A percentile compares a stretch with the other conserved stretches of the same genome.
These are phyloP conservation scores for Pitangus sulphuratus DNA, from an alignment of 2,797 vertebrate species.

Conservation along the genomic window DNA sequence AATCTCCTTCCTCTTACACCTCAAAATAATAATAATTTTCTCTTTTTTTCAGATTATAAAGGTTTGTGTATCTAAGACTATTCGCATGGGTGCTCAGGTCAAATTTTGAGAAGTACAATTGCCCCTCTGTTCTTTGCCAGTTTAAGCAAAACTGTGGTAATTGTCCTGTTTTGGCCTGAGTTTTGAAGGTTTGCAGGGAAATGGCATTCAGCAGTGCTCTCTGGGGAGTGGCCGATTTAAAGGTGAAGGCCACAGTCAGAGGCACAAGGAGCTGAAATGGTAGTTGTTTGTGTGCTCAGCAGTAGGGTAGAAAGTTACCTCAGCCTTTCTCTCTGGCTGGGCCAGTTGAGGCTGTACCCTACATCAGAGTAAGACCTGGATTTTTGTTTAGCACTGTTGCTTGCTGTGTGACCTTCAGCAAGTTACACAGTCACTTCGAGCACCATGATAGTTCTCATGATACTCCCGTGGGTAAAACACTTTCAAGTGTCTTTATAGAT, in stretches of 20 bases:
- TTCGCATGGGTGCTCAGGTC: neutral
- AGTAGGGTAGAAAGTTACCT: neutral
- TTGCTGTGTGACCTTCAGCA: neutral
- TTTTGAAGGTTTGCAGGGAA: constrained; percentile 7
- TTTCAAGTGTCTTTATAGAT: neutral
- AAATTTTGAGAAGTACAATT: constrained; percentile 32
- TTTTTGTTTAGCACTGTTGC: neutral
- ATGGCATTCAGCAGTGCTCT: neutral
- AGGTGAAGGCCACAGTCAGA: neutral
- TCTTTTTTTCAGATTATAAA: constrained; percentile 53
- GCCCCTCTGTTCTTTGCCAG: neutral
- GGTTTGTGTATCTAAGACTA: neutral
- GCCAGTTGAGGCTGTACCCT: neutral
- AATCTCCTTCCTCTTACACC: constrained; percentile 64
- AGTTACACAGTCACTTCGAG: neutral
- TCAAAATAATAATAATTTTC: constrained; percentile 55
- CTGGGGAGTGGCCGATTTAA: neutral
- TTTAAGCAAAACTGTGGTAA: constrained; percentile 15
- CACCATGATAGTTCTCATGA: neutral
- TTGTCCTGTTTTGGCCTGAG: neutral
- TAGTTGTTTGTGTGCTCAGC: neutral
- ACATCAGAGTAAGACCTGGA: neutral
- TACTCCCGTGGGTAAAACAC: neutral
- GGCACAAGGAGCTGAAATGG: neutral
- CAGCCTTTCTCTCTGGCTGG: neutral